Base-by-base conservation (phyloP, 2,888 invertebrate genomes). In the Epinotia brunnichana region DNA sequence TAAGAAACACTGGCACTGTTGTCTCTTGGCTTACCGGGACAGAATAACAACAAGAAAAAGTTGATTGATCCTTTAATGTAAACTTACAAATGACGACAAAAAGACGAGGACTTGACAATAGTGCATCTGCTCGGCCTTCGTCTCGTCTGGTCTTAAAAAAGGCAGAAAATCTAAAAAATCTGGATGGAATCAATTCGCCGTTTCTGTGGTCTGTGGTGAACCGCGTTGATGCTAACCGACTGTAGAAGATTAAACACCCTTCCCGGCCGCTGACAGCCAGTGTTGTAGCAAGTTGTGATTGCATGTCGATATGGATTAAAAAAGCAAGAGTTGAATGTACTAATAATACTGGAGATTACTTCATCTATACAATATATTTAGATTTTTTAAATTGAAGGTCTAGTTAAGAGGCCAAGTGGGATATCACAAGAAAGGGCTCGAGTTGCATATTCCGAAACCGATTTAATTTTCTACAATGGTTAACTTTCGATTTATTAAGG, bases 151-250 rank as follows among this genome's bases (percentile, higher is more conserved):
- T 11, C 11, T 29, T 29, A 67, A 67, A 54, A 24, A 51, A 51
- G 48, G 48, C 53, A 70, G 39, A 63, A 67, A 48, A 51, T 61
- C 53, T 29, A 13, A 41, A 68, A 5, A 41, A 17, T 62, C n/a
- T 48, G 15, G 61, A 60, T 56, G 48, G 48, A 62, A 68, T 73
- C 72, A 67, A 73, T 62, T 73, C 68, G 62, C 51, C 48, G 29
- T 71, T 61, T 61, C 68, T 73, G 35, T 35, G 35, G 53, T 17
- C 35, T 51, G 54, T 54, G 44, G 53, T 66, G 66, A 39, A 62
- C 24, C 29, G 51, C 56, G 48, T 61, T 80, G 80, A 80, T 78
- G 76, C 76, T 78, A 80, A 81, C 82, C 79, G 78, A 79, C 81
- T 81, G 79, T 77, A 83, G 71, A 67, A 75, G 77, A 77, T 77